Evolutionary conservation across 2,888 invertebrate genomes (phyloP).

Genomic region (Dexiosoma caninum): DNA sequence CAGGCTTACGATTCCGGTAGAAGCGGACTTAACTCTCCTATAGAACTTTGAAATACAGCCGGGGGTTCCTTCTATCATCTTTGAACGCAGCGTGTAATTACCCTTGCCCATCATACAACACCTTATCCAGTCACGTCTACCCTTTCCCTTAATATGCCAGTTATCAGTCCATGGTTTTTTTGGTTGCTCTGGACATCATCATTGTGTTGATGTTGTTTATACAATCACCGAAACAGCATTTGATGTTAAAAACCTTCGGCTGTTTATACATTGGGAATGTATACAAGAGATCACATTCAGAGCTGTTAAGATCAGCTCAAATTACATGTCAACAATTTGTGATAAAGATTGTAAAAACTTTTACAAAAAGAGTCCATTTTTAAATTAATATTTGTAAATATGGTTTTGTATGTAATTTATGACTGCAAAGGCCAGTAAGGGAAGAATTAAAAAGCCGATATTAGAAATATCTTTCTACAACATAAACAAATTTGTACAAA

Average conservation of each 20-base stretch:
- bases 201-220: not conserved
- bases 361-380: not conserved
- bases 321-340: conserved; percentile 57
- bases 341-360: conserved; percentile 30
- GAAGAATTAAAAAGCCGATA: not conserved
- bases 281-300: conserved; percentile 22
- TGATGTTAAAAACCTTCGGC: conserved; percentile 48
- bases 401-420: not conserved
- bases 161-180: too few species aligned
- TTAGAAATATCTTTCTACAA: not conserved
- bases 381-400: conserved; percentile 17
- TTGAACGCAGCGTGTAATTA: too few species aligned
- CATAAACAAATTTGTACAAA: too few species aligned
- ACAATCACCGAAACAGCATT: not conserved
- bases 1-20: too few species aligned
- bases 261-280: conserved; percentile 30
- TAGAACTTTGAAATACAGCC: too few species aligned
- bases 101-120: too few species aligned
- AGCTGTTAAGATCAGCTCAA: conserved; percentile 34
- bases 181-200: too few species aligned
- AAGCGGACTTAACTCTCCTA: too few species aligned
- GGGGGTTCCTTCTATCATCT: too few species aligned
- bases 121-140: too few species aligned
- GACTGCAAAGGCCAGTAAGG: not conserved
- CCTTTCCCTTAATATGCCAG: too few species aligned